Evolutionary conservation across 2,113 vertebrate genomes (phyloP).

Genomic region (Microcebus griseorufus): DNA sequence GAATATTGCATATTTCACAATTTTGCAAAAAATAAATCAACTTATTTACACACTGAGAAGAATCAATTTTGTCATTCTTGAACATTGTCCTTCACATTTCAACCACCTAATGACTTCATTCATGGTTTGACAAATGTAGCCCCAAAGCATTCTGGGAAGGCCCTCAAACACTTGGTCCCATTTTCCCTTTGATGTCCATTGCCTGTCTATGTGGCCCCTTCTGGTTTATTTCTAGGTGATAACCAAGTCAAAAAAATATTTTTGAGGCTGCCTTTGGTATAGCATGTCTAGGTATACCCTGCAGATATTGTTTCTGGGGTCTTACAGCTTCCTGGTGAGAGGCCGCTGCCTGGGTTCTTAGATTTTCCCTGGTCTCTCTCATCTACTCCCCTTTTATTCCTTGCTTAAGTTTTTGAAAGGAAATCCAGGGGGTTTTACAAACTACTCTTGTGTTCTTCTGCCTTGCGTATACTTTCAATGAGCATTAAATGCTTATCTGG

Average conservation of each 20-base stretch:
- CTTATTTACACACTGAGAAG: background rate
- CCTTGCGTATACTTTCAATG: background rate
- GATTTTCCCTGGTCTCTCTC: background rate
- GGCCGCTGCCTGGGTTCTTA: background rate
- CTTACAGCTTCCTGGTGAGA: background rate
- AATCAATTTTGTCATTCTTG: background rate
- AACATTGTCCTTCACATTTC: background rate
- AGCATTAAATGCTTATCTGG: background rate
- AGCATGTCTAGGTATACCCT: background rate
- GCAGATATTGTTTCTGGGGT: background rate
- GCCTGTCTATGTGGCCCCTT: background rate
- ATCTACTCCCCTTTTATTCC: background rate
- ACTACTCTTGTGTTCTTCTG: background rate
- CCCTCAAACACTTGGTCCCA: background rate
- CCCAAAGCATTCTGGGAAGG: background rate
- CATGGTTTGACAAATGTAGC: background rate
- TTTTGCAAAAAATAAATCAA: background rate
- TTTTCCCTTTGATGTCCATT: background rate
- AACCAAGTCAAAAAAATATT: background rate
- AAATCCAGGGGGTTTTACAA: background rate
- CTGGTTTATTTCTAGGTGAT: background rate
- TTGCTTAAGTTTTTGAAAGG: background rate
- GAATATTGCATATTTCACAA: background rate
- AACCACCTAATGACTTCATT: background rate
- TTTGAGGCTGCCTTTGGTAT: background rate